phyloP scores from a whole-genome alignment of 2,888 invertebrate species.

The Cyrtodaria siliqua region DNA sequence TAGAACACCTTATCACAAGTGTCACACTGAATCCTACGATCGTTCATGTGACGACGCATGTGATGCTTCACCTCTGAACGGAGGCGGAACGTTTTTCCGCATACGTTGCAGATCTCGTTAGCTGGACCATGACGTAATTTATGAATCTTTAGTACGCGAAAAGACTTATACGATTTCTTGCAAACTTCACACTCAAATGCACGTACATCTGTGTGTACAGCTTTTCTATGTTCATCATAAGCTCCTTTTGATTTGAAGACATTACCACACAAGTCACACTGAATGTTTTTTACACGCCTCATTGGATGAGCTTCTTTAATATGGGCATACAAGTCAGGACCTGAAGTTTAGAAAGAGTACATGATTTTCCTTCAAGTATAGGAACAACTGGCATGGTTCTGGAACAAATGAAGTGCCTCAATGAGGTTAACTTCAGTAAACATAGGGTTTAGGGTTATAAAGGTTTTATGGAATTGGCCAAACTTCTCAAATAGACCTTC shows the following conservation, averaged over 20 bases:
- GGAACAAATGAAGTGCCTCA: too few species aligned
- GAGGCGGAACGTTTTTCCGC: conserved; percentile 77
- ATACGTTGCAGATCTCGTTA: conserved; percentile 68
- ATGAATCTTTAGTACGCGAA: conserved; percentile 71
- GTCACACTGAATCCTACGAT: conserved; percentile 55
- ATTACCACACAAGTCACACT: conserved; percentile 70
- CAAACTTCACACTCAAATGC: conserved; percentile 76
- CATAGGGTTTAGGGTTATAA: too few species aligned
- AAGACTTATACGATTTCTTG: conserved; percentile 76
- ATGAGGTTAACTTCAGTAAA: too few species aligned
- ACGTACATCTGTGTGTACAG: conserved; percentile 66
- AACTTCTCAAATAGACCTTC: too few species aligned
- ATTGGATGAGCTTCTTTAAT: conserved; percentile 69
- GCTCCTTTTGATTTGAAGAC: conserved; percentile 74
- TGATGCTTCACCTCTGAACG: conserved; percentile 61
- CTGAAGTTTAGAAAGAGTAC: conserved; percentile 39
- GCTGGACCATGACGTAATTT: conserved; percentile 66
- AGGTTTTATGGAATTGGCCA: too few species aligned
- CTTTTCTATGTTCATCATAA: conserved; percentile 69
- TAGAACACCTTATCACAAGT: conserved; percentile 58
- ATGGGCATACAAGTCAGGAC: conserved; percentile 65
- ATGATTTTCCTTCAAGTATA: too few species aligned
- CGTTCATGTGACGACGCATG: conserved; percentile 55
- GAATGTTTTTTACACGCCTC: conserved; percentile 54
- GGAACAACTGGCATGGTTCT: too few species aligned